Base-by-base conservation (phyloP, 2,113 vertebrate species). In the Corythornis vintsioides region DNA sequence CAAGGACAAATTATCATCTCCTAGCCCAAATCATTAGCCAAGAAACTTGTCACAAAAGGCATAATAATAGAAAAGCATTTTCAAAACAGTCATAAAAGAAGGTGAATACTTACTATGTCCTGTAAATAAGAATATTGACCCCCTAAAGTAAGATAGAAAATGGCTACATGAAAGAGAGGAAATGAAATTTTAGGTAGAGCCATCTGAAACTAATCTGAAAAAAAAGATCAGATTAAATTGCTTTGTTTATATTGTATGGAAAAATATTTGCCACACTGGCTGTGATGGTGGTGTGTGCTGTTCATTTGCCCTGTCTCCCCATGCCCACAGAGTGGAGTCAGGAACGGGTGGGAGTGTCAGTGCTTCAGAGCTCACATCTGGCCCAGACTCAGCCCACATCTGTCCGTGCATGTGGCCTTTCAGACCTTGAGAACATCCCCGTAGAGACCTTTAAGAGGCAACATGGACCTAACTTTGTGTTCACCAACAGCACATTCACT, bases 281-380 rank as follows among this genome's bases (percentile, higher is more conserved):
- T 55, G 43, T 19, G 48, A 64, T 33, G n/a, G 7, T 47, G 38
- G 3, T 5, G 1, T 9, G 3, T 13, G 15, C 17, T 65, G 15
- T 9, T 15, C 3, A 0, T 19, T 50, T 7, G 0, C 28, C 38
- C 47, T 2, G 1, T 52, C 19, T 24, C 22, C 24, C 7, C 7
- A 16, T 4, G 7, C 22, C 18, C 13, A 29, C 57, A 59, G 50
- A 50, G 73, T 3, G 13, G 26, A 88, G 29, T 17, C 20, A 76
- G 55, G 59, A 19, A 66, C 21, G 28, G 13, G 4, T 42, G 11
- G 24, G 10, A 50, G 11, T 14, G 40, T 31, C 0, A 1, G 26
- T 20, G 21, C 9, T 85, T 77, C 15, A 57, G 52, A 88, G 35
- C 21, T 74, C n/a, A 42, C 45, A 21, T 20, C 15, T 83, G 50